These are phyloP conservation scores for Eupithecia inturbata DNA, from an alignment of 2,888 invertebrate species.

Conservation along the genomic window DNA sequence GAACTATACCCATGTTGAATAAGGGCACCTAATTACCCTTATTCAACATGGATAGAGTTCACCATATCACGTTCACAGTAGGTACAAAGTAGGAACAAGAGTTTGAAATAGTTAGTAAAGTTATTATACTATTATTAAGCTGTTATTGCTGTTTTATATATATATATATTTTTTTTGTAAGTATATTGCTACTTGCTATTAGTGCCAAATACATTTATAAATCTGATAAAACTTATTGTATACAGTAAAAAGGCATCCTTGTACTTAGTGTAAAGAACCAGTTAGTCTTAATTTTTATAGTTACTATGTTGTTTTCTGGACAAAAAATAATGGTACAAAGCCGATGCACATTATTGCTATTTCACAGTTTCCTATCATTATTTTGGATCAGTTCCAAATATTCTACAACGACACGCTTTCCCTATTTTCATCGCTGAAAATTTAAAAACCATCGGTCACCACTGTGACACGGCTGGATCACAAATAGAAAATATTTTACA, in stretches of 20 bases:
- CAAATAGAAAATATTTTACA: slow-evolving; percentile 81
- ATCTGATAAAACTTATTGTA: too few species aligned
- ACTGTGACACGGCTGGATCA: slow-evolving; percentile 80
- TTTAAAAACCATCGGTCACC: slow-evolving; percentile 83
- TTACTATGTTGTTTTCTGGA: background rate
- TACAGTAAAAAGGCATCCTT: too few species aligned
- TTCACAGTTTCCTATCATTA: slow-evolving; percentile 77
- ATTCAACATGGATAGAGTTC: too few species aligned
- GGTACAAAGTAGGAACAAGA: too few species aligned
- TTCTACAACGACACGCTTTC: slow-evolving; percentile 81
- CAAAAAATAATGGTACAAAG: slow-evolving; percentile 39
- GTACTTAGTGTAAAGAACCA: too few species aligned
- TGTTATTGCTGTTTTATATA: background rate
- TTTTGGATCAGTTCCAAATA: slow-evolving; percentile 76
- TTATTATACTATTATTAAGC: background rate
- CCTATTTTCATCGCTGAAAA: slow-evolving; percentile 83
- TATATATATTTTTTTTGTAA: too few species aligned
- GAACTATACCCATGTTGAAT: slow-evolving; percentile 1
- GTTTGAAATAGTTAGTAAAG: too few species aligned
- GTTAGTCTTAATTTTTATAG: too few species aligned
- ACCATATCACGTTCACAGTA: too few species aligned
- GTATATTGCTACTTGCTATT: too few species aligned
- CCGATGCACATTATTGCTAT: slow-evolving; percentile 68
- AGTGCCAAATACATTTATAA: too few species aligned
- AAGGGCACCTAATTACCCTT: too few species aligned